Base-by-base conservation (phyloP, 2,113 vertebrate genomes). In the Plestiodon gilberti region DNA sequence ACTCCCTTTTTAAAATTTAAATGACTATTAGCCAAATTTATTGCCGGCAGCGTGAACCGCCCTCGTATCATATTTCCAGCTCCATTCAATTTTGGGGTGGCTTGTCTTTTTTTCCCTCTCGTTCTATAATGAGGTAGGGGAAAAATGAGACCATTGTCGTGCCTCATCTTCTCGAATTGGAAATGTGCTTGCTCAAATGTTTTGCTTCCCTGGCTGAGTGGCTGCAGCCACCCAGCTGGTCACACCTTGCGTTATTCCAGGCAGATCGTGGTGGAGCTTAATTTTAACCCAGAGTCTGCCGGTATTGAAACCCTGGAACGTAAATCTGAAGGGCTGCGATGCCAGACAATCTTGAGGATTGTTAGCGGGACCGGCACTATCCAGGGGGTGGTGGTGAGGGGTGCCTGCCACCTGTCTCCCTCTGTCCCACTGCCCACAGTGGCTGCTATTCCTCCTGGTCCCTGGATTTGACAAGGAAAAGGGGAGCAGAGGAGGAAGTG, bases 11-110 rank as follows among this genome's bases (percentile, higher is more conserved):
- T 65, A 77, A 84, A 85, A 77, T 78, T 67, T 85, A 78, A 85
- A 78, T 85, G 73, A 77, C 83, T 67, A 57, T 85, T 85, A 85
- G 83, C 83, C 10, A 9, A 40, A 67, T 78, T 78, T 78, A 77
- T 69, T 57, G 75, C 75, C 5, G 62, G 78, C 64, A 55, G 83
- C 48, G 6, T 20, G 33, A 43, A 20, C 76, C 3, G 62, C 48
- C 48, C 78, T 69, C 74, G 1, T 43, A 85, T 78, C 83, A 67
- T 69, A 67, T 78, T 69, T 48, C 75, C 48, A 78, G 83, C 35
- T 85, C 62, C n/a, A 30, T 57, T 57, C 83, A 78, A 69, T 85
- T 85, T 85, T 57, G 48, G 64, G 65, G 33, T 57, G 83, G 64
- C n/a, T 78, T 69, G 75, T 85, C 62, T 69, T 78, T 78, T 55